phyloP scores from a whole-genome alignment of 2,797 vertebrate genomes.

The Phyllotis vaccarum region DNA sequence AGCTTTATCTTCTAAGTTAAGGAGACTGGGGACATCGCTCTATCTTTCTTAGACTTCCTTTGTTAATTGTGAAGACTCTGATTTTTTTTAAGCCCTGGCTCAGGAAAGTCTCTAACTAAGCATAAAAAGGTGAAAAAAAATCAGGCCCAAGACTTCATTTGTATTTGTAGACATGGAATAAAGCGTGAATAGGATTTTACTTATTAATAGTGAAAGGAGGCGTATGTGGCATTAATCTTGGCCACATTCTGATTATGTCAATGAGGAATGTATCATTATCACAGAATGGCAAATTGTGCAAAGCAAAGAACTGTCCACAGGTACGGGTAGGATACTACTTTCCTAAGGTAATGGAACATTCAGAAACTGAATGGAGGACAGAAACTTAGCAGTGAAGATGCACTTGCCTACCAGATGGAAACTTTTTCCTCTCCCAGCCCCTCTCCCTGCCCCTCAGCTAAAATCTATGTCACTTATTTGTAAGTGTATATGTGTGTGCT shows the following conservation, averaged over 20 bases:
- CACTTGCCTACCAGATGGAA: no score
- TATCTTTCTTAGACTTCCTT: constrained; percentile 29
- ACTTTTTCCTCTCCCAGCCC: not conserved
- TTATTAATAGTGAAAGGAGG: constrained; percentile 41
- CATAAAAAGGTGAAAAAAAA: constrained; percentile 21
- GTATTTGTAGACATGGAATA: constrained; percentile 55
- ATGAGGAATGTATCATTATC: not conserved
- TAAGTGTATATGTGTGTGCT: not conserved
- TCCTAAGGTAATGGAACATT: not conserved
- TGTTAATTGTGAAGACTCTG: constrained; percentile 59
- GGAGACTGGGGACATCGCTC: not conserved
- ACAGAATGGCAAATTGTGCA: not conserved
- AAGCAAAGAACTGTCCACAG: not conserved
- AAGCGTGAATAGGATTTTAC: constrained; percentile 34
- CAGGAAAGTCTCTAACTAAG: constrained; percentile 26
- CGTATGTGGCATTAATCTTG: not conserved
- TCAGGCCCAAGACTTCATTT: constrained; percentile 29
- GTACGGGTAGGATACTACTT: not conserved
- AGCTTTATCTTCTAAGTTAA: constrained; percentile 43
- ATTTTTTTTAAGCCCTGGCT: not conserved
- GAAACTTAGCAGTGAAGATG: not conserved
- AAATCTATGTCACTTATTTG: not conserved
- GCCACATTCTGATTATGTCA: constrained; percentile 45
- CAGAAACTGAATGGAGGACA: not conserved
- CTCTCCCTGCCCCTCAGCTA: not conserved